Base-by-base conservation (phyloP, 2,113 vertebrate genomes). In the Cyprinodon brontotheroides region DNA sequence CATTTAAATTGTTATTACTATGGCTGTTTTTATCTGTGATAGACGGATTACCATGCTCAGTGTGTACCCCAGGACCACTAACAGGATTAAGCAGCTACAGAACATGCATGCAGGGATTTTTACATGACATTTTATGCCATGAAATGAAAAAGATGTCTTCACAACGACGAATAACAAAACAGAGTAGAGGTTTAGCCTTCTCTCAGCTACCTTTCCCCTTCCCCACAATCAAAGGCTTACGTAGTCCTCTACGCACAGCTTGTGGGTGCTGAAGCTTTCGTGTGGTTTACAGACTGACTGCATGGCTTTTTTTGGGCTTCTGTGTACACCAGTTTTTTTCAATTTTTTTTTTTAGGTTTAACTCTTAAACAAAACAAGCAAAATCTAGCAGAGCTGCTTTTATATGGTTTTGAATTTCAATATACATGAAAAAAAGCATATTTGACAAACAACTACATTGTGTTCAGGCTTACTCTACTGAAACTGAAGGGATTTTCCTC, bases 221-320 rank as follows among this genome's bases (percentile, higher is more conserved):
- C 12, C 20, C 9, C 15, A 8, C 61, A 60, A 53, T 11, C 39
- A 62, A 39, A 40, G 8, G 41, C 53, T 11, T 60, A 40, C 14
- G 64, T 15, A 48, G 47, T 11, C 11, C 47, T 48, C 17, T 37
- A 71, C 10, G 59, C 22, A 37, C 57, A 39, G 77, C 68, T 59
- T 77, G 74, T 60, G 50, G 45, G 63, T 8, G 0, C 47, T 45
- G 57, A 60, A n/a, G 69, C 61, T n/a, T n/a, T 39, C 36, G 67
- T 83, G 69, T 73, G 79, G 77, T 80, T 69, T 53, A 70, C 36
- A n/a, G 0, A 1, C 43, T 48, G 15, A 4, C 22, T 20, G 39
- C 68, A 57, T 63, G 53, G 77, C 83, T 81, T 78, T 83, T 29
- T 79, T 77, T 67, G 10, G 40, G 63, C 53, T 59, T 72, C 68